Conservation (phyloP, 2,888 invertebrate species). For the Poecilus cupreus region DNA sequence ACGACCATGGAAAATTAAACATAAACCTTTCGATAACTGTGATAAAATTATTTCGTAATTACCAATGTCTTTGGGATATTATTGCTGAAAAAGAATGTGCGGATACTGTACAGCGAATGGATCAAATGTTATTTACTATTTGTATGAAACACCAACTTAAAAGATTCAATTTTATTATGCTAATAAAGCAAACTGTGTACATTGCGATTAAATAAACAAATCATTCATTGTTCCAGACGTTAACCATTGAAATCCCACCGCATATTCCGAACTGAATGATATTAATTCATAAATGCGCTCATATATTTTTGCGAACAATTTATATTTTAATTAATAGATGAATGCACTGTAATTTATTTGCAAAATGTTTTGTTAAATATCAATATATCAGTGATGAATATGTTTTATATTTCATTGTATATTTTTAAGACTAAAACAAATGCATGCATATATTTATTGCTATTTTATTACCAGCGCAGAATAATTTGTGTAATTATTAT, state of each 20-base stretch:
- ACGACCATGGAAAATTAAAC: too few species aligned
- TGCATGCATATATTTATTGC: not conserved
- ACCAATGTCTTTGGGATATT: too few species aligned
- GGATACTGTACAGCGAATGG: too few species aligned
- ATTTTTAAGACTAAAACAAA: not conserved
- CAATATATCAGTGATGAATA: constrained; percentile 20
- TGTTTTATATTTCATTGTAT: constrained; percentile 22
- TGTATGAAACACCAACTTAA: too few species aligned
- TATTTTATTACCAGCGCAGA: not conserved
- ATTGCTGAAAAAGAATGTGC: too few species aligned
- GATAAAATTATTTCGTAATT: too few species aligned
- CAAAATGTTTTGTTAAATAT: constrained; percentile 27
- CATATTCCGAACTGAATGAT: not conserved
- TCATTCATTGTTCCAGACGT: constrained; percentile 11
- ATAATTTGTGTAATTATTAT: constrained; percentile 24
- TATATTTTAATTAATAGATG: constrained; percentile 24
- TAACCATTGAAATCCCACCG: not conserved
- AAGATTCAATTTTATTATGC: not conserved
- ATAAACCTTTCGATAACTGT: too few species aligned
- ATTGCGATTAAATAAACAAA: not conserved
- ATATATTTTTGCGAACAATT: not conserved
- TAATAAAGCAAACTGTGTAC: too few species aligned
- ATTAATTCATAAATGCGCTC: constrained; percentile 20
- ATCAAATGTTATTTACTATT: too few species aligned
- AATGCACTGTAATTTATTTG: constrained; percentile 12